Conservation (phyloP, 2,113 vertebrate species). For the Xenus cinereus region DNA sequence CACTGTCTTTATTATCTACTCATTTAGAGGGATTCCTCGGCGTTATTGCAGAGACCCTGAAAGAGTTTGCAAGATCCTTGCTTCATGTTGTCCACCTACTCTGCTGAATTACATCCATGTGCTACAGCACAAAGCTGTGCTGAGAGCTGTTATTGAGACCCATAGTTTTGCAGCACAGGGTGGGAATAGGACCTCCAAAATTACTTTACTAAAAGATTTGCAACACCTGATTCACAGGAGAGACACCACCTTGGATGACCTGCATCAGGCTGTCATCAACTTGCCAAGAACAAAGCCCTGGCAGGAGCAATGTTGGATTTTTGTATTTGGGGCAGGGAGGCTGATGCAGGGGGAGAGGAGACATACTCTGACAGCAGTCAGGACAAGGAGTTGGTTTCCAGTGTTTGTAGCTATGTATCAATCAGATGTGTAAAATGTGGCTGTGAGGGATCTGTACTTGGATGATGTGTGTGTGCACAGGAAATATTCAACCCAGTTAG, state of each 20-base stretch:
- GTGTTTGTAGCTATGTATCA: background rate
- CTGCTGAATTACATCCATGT: background rate
- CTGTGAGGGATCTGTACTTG: background rate
- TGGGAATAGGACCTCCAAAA: background rate
- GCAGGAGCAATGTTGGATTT: background rate
- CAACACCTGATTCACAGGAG: background rate
- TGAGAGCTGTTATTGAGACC: background rate
- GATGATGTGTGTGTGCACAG: rapidly evolving
- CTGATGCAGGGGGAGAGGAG: background rate
- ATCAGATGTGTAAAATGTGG: background rate
- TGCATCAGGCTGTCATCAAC: background rate
- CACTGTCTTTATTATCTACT: background rate
- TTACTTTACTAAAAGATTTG: background rate
- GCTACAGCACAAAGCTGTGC: background rate
- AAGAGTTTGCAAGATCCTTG: background rate
- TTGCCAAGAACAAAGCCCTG: background rate
- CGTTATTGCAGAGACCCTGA: background rate
- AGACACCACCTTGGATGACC: background rate
- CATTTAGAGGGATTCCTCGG: background rate
- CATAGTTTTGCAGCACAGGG: background rate
- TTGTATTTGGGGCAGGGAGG: background rate
- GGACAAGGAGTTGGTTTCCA: background rate
- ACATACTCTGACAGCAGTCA: background rate
- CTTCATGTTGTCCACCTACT: background rate
- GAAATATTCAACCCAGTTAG: background rate